Percentiles rank a stretch among this genome's conserved stretches.
Evolutionary conservation across 2,797 vertebrate species (phyloP).

Genomic region (Pseudochirops cupreus): DNA sequence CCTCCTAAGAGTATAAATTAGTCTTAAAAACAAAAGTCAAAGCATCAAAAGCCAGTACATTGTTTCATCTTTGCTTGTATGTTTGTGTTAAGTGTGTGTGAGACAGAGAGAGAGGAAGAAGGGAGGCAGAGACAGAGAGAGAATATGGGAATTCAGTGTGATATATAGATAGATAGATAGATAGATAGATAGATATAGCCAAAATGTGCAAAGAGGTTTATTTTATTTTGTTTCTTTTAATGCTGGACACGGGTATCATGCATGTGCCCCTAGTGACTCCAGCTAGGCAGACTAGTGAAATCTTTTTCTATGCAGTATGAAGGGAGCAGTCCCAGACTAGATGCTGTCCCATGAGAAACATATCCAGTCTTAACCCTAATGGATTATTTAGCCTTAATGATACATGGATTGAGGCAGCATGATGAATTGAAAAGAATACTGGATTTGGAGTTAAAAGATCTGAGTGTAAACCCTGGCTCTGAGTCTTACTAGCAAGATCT

Average conservation of each 20-base stretch:
- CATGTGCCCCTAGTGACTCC: not conserved
- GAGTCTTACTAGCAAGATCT: not conserved
- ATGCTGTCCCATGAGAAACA: not conserved
- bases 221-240: conserved; percentile 44
- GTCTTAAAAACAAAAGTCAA: conserved; percentile 21
- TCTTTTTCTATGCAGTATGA: not conserved
- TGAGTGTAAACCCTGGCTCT: not conserved
- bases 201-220: too few species aligned
- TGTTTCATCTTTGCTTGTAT: not conserved
- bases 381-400: not conserved
- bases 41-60: not conserved
- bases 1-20: not conserved
- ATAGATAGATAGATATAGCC: too few species aligned
- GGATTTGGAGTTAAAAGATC: not conserved
- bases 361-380: not conserved
- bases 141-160: not conserved
- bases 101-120: not conserved
- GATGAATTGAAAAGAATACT: not conserved
- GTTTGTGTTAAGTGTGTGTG: conserved; percentile 11
- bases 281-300: not conserved
- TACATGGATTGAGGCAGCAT: not conserved
- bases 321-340: not conserved
- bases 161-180: too few species aligned
- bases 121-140: not conserved
- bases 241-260: not conserved